Percentiles rank a stretch among this genome's conserved stretches.
These are phyloP conservation scores for Hypsopygia costalis DNA, from an alignment of 2,888 invertebrate species.

Conservation along the genomic window DNA sequence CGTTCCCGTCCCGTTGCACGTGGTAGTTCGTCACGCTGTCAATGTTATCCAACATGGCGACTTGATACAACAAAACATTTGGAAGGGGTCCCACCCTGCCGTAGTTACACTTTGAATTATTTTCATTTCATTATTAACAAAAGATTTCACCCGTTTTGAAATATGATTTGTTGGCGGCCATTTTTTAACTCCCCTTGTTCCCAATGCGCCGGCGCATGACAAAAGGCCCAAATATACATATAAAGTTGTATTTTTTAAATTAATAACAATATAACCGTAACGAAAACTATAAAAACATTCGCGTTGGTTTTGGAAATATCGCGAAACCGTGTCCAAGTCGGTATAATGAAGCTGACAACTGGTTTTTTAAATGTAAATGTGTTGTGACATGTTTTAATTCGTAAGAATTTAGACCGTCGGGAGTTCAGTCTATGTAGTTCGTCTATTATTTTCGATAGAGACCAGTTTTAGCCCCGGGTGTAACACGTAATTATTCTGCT, in stretches of 20 bases:
- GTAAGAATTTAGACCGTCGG: background rate
- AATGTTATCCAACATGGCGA: background rate
- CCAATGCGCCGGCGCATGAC: constrained; percentile 40
- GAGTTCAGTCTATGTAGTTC: background rate
- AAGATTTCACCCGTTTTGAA: constrained; percentile 77
- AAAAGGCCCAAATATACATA: constrained; percentile 20
- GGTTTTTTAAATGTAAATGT: background rate
- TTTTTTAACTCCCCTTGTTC: constrained; percentile 45
- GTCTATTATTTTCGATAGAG: too few species aligned
- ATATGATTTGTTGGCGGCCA: constrained; percentile 77
- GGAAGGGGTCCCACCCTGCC: background rate
- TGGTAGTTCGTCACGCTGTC: background rate
- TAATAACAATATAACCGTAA: constrained; percentile 44
- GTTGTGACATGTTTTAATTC: background rate
- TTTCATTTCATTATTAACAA: constrained; percentile 77
- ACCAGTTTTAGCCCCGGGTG: too few species aligned
- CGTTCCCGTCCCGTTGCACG: too few species aligned
- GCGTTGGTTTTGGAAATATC: background rate
- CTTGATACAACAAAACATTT: background rate
- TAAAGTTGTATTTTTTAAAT: constrained; percentile 27
- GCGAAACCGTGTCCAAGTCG: background rate
- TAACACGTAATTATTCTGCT: too few species aligned
- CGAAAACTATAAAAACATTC: constrained; percentile 36
- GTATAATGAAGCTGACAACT: background rate
- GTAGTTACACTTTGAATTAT: constrained; percentile 41